These are phyloP conservation scores for Phthorimaea operculella DNA, from an alignment of 1,140 invertebrate species.

Conservation along the genomic window DNA sequence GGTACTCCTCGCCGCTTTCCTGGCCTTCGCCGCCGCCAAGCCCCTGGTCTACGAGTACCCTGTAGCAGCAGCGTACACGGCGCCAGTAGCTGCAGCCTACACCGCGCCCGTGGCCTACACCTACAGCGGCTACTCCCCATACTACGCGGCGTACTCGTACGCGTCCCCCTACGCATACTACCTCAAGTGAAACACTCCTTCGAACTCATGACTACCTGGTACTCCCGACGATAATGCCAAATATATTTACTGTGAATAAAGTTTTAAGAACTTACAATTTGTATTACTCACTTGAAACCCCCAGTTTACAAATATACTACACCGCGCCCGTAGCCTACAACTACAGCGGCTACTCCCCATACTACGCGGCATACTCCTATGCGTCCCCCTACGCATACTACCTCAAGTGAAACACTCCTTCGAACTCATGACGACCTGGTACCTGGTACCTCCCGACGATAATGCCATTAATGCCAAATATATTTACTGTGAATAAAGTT, in stretches of 20 bases:
- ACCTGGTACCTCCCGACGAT: not conserved
- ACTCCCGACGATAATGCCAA: not conserved
- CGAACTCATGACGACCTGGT: not conserved
- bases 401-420: slow-evolving; percentile 23
- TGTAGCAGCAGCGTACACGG: slow-evolving; percentile 30
- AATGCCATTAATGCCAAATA: not conserved
- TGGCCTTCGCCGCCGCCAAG: slow-evolving; percentile 64
- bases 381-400: slow-evolving; percentile 40
- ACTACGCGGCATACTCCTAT: slow-evolving; percentile 41
- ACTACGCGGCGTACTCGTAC: slow-evolving; percentile 28
- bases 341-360: no score
- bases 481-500: not conserved
- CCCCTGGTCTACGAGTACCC: slow-evolving; percentile 59
- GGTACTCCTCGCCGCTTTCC: slow-evolving; percentile 63
- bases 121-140: no score
- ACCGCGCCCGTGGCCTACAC: slow-evolving; percentile 39
- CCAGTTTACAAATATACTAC: no score
- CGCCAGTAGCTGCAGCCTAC: slow-evolving; percentile 39
- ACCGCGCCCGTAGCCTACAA: slow-evolving; percentile 38
- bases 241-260: not conserved
- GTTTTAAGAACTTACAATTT: not conserved
- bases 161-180: slow-evolving; percentile 41
- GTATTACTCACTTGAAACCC: no score
- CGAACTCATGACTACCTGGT: not conserved
- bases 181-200: slow-evolving; percentile 23